Base-by-base conservation (phyloP, 2,113 vertebrate genomes). In the Phocoena phocoena region DNA sequence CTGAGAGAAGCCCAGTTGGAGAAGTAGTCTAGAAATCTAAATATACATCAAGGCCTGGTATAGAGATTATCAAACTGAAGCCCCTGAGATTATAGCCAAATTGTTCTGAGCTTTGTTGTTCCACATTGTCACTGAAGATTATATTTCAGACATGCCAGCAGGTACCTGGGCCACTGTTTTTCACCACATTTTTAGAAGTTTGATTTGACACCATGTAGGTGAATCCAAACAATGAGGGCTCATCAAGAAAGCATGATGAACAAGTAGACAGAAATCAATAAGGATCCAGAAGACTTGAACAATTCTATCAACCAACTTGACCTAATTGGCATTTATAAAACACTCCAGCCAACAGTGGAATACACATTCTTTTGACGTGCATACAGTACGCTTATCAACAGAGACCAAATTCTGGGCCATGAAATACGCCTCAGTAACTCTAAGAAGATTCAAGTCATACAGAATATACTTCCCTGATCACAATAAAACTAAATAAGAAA, bases 231-330 rank as follows among this genome's bases (percentile, higher is more conserved):
- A 90, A 77, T 33, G 31, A 76, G 67, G 36, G 17, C 17, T 26
- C 28, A 65, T 87, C 41, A 93, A 26, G 44, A 70, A 91, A 88
- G 15, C 67, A 95, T 74, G 53, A 93, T 76, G 31, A 95, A 73
- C 47, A 63, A 68, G 58, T 9, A 50, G 50, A 88, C 41, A 96
- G 58, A 90, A 89, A 92, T 94, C 91, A 92, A 31, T 92, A 90
- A 74, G 3, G 28, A 73, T 47, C 62, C 8, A 71, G 31, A 93
- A 58, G 15, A 94, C 25, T 73, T 74, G 21, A 90, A 95, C 62
- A 90, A 38, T 41, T 90, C n/a, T 74, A 79, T 90, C 60, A 83
- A 55, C 50, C 11, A 79, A 70, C 38, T 65, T 87, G 18, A 76
- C 55, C 63, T 85, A 83, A 83, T 26, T 74, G 47, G 38, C 63